phyloP scores from a whole-genome alignment of 2,797 vertebrate species.

The Serranus cabrilla region DNA sequence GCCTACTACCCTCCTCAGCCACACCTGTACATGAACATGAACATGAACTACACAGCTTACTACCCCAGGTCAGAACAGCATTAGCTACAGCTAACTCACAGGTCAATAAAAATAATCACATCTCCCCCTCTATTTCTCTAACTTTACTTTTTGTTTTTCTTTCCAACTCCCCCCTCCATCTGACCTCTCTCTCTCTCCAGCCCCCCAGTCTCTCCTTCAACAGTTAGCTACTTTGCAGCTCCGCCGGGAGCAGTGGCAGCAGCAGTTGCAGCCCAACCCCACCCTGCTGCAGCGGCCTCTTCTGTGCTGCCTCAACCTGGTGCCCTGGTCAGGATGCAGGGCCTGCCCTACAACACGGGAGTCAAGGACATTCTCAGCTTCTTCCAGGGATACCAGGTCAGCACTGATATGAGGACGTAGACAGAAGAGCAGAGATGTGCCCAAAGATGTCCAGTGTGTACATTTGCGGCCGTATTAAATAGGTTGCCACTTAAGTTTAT shows the following conservation, averaged over 20 bases:
- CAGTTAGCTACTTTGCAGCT: conserved; percentile 92
- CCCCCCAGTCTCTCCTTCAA: conserved; percentile 95
- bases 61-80: conserved; percentile 90
- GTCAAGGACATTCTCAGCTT: conserved; percentile 97
- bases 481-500: neutral
- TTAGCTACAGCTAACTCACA: neutral
- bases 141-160: neutral
- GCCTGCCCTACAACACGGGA: conserved; percentile 93
- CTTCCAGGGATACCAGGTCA: conserved; percentile 98
- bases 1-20: conserved; percentile 94
- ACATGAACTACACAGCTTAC: conserved; percentile 98
- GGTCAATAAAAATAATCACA: neutral
- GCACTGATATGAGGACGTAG: conserved; percentile 38
- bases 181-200: conserved; percentile 72
- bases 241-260: conserved; percentile 88
- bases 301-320: conserved; percentile 90
- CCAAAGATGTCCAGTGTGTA: neutral
- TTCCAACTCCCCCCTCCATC: neutral
- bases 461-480: neutral
- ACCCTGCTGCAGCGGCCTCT: conserved; percentile 76
- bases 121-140: neutral
- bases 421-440: neutral
- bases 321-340: conserved; percentile 95
- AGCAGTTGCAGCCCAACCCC: conserved; percentile 88
- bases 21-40: conserved; percentile 98